A percentile compares a stretch with the other conserved stretches of the same genome.
phyloP scores from a whole-genome alignment of 2,113 vertebrate genomes.

The Lepus timidus region DNA sequence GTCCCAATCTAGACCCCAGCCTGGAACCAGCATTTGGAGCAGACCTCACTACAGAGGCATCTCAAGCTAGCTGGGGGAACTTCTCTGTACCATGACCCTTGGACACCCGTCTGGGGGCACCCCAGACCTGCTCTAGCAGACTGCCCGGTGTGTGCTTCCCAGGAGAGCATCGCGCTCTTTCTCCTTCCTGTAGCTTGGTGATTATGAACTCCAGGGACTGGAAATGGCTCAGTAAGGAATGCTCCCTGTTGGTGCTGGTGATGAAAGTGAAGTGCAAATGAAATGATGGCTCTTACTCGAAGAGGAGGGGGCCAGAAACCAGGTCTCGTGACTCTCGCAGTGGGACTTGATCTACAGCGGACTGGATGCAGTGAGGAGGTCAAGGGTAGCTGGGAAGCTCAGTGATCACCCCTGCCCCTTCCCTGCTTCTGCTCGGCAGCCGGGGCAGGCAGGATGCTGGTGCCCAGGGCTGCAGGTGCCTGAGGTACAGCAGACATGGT shows the following conservation, averaged over 20 bases:
- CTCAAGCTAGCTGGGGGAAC: background rate
- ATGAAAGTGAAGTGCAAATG: background rate
- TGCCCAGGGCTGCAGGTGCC: background rate
- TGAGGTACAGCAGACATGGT: background rate
- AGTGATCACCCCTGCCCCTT: no score
- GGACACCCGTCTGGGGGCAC: no score
- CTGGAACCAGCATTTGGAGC: background rate
- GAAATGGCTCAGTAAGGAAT: background rate
- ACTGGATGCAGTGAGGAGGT: fast-evolving
- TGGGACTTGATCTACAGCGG: background rate
- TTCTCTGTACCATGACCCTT: background rate
- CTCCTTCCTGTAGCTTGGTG: background rate
- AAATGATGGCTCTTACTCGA: background rate
- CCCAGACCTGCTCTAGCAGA: background rate
- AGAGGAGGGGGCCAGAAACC: background rate
- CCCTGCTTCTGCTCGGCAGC: background rate
- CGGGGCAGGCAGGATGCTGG: background rate
- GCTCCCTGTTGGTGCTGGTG: background rate
- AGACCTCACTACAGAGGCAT: background rate
- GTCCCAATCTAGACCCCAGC: background rate
- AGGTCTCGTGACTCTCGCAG: background rate
- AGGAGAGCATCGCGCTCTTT: background rate
- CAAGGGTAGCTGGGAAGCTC: background rate
- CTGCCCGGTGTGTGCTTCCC: background rate
- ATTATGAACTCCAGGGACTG: background rate